These are phyloP conservation scores for Lacanobia wlatinum DNA, from an alignment of 2,888 invertebrate genomes.

Conservation along the genomic window DNA sequence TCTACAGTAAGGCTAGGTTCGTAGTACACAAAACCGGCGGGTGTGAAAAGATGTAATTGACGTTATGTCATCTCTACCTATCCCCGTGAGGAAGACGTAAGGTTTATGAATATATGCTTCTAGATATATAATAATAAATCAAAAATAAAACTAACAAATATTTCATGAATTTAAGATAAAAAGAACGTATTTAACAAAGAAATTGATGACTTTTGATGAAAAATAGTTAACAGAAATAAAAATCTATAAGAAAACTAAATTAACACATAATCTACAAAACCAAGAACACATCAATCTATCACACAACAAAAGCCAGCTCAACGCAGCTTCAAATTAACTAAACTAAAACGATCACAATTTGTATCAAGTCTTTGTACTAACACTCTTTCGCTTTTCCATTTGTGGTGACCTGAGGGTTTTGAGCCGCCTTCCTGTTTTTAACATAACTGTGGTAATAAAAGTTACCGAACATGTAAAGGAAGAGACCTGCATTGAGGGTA, in stretches of 20 bases:
- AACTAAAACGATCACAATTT: constrained; percentile 46
- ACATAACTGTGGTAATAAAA: constrained; percentile 94
- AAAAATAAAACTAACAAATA: not conserved
- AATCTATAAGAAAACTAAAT: no score
- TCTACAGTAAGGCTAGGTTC: no score
- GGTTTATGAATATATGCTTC: not conserved
- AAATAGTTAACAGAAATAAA: not conserved
- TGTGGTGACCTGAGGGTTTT: constrained; percentile 39
- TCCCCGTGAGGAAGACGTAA: not conserved
- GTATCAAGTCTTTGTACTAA: constrained; percentile 71
- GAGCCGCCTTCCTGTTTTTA: constrained; percentile 70
- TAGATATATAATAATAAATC: not conserved
- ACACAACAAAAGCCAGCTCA: constrained; percentile 32
- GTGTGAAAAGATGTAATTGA: not conserved
- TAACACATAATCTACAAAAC: constrained; percentile 21
- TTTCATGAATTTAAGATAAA: not conserved
- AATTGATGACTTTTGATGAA: not conserved
- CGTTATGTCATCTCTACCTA: not conserved
- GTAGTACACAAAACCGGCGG: not conserved
- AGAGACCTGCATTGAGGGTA: constrained; percentile 92
- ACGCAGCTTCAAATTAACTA: constrained; percentile 23
- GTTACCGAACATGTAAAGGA: constrained; percentile 94
- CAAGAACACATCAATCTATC: constrained; percentile 37
- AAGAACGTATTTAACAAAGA: not conserved
- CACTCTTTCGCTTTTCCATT: constrained; percentile 81